phyloP scores from a whole-genome alignment of 1,140 invertebrate species.

The Riptortus pedestris region DNA sequence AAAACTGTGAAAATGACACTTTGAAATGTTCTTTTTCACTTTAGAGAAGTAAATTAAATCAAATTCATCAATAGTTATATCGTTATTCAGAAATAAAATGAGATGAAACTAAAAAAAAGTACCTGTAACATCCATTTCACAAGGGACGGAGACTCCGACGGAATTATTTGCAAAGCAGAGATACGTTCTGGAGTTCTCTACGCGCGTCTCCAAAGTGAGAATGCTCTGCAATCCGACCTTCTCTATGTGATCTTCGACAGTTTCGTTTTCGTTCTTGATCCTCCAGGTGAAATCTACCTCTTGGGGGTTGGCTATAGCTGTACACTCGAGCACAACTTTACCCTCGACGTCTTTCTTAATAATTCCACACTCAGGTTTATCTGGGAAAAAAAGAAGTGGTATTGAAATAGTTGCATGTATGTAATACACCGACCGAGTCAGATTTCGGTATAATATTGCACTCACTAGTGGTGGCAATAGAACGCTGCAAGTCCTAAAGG shows the following conservation, averaged over 20 bases:
- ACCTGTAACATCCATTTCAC: slow-evolving; percentile 70
- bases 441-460: too few relatives aligned
- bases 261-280: slow-evolving; percentile 71
- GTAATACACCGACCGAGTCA: too few relatives aligned
- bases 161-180: slow-evolving; percentile 74
- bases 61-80: too few relatives aligned
- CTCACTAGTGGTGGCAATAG: too few relatives aligned
- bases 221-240: slow-evolving; percentile 49
- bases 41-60: too few relatives aligned
- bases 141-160: slow-evolving; percentile 60
- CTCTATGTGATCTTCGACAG: slow-evolving; percentile 47
- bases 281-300: slow-evolving; percentile 76
- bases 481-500: too few relatives aligned
- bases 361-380: slow-evolving; percentile 73
- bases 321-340: slow-evolving; percentile 65
- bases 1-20: too few relatives aligned
- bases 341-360: slow-evolving; percentile 58
- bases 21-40: too few relatives aligned
- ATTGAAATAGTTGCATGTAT: too few relatives aligned
- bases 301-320: slow-evolving; percentile 65
- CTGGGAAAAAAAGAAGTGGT: too few relatives aligned
- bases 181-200: slow-evolving; percentile 64
- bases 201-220: slow-evolving; percentile 50
- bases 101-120: too few relatives aligned
- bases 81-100: too few relatives aligned